Evolutionary conservation across 2,113 vertebrate genomes (phyloP), one percentile per base, ranked within the genome.

Genomic region (Apus apus): DNA sequence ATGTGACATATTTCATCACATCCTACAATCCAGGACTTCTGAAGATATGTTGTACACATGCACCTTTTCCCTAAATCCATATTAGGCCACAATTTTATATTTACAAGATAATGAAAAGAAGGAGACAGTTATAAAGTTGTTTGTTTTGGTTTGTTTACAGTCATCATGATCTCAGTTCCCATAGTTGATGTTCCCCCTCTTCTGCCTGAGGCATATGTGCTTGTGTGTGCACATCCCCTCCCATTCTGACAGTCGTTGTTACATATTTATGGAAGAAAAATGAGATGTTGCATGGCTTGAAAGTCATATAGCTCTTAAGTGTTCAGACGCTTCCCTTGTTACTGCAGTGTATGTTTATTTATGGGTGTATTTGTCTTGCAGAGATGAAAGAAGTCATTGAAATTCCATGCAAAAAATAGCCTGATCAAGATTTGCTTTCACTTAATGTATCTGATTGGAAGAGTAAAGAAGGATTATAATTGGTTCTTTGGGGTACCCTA

Each of bases 251-350:
- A 93, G 12, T 46, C 57, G 78, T 81, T 89, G 57, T 93, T 92
- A n/a, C 45, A 34, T 72, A 51, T 34, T 48, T 81, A 45, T 77
- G 40, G 38, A 66, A 87, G 67, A 92, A 89, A 88, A 96, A 60
- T 78, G 48, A 91, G 65, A 62, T 45, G 21, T 81, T 84, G 25
- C 45, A 23, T 89, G 29, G 7, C 77, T 92, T 89, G 86, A 76
- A 93, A 89, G 32, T 91, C 92, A 91, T 87, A 93, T 94, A 94
- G 85, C 85, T 93, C 75, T 84, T 94, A 91, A 92, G 76, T 80
- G 89, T 91, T 90, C 72, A 74, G 79, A 70, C 70, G 1, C 74
- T 76, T 38, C 76, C 88, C 70, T 72, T 72, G 71, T 95, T 92
- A 77, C 61, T 64, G 79, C 85, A 81, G 92, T 93, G 58, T 58